phyloP scores from a whole-genome alignment of 2,797 vertebrate species.

The Halcyon smyrnensis region DNA sequence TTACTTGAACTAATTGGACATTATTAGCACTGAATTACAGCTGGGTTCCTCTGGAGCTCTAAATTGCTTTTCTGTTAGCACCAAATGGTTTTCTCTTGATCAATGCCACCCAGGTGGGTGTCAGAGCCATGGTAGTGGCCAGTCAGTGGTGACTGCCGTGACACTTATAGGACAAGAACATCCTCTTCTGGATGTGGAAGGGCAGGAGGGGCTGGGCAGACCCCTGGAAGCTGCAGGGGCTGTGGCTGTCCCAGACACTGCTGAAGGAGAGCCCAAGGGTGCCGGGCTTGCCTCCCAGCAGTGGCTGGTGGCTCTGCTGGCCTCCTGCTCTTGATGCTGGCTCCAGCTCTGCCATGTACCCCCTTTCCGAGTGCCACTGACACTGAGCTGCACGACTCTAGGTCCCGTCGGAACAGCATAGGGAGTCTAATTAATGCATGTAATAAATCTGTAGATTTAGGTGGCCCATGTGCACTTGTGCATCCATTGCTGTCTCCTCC shows the following conservation, averaged over 20 bases:
- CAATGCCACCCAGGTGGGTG: background rate
- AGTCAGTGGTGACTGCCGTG: fast-evolving
- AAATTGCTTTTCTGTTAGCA: background rate
- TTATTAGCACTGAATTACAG: background rate
- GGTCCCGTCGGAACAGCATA: background rate
- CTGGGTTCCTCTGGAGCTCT: background rate
- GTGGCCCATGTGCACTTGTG: background rate
- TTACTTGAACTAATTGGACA: background rate
- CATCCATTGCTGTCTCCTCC: background rate
- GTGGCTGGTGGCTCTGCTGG: fast-evolving
- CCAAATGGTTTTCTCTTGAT: background rate
- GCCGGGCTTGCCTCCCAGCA: background rate
- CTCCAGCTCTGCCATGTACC: background rate
- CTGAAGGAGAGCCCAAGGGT: background rate
- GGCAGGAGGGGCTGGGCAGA: background rate
- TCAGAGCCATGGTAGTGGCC: fast-evolving
- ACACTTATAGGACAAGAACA: fast-evolving
- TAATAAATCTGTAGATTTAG: background rate
- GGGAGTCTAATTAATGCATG: background rate
- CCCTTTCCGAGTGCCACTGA: background rate
- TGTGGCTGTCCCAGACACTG: background rate
- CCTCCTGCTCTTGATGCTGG: fast-evolving
- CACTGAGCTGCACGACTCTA: fast-evolving
- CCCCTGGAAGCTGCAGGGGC: background rate
- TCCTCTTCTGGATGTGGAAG: background rate